phyloP scores from a whole-genome alignment of 2,113 vertebrate species.

The Forbesichthys papilliferus region DNA sequence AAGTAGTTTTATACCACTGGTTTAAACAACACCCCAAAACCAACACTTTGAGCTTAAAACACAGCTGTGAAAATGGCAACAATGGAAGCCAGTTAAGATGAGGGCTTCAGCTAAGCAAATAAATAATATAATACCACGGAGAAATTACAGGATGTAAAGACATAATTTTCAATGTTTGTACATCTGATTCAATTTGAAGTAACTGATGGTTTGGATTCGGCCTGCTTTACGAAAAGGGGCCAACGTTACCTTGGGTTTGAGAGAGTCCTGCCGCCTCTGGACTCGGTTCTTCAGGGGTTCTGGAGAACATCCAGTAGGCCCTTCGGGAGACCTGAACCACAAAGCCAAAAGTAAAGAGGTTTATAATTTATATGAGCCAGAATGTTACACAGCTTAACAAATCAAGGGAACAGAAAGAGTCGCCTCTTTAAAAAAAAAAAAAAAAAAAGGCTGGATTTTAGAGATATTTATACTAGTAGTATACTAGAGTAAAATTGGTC shows the following conservation, averaged over 20 bases:
- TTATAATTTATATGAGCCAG: conserved; percentile 30
- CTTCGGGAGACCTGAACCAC: conserved; percentile 82
- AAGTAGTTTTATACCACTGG: conserved; percentile 39
- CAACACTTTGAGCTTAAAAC: conserved; percentile 53
- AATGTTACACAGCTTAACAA: conserved; percentile 26
- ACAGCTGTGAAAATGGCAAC: conserved; percentile 70
- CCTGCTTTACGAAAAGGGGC: conserved; percentile 40
- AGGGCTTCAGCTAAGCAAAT: conserved; percentile 66
- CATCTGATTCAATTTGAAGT: conserved; percentile 70
- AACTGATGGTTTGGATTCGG: conserved; percentile 51
- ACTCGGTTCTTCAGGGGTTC: conserved; percentile 82
- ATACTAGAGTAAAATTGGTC: too few species aligned
- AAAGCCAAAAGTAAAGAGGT: conserved; percentile 32
- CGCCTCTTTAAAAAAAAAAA: background rate
- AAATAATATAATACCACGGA: conserved; percentile 69
- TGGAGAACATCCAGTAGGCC: conserved; percentile 73
- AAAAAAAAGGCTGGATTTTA: too few species aligned
- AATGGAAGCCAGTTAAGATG: conserved; percentile 64
- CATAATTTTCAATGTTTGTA: conserved; percentile 68
- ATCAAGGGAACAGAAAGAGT: conserved; percentile 6
- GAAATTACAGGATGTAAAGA: conserved; percentile 72
- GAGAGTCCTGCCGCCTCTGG: conserved; percentile 72
- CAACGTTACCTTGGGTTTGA: conserved; percentile 82
- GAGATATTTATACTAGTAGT: too few species aligned
- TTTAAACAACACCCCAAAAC: conserved; percentile 48